These are phyloP conservation scores for Setophaga coronata DNA, from an alignment of 2,113 vertebrate species.

Conservation along the genomic window DNA sequence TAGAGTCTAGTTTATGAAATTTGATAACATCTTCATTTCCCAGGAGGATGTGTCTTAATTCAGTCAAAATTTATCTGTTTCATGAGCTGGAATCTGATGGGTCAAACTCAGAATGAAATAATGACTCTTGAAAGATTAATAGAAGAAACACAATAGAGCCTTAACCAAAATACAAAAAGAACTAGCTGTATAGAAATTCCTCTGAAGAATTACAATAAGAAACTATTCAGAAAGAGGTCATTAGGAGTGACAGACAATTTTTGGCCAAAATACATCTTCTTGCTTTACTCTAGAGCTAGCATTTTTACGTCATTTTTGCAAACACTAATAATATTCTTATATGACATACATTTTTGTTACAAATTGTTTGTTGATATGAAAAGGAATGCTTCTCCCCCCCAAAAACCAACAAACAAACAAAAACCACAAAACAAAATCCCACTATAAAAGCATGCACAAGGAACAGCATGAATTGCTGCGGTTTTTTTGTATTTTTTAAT, in stretches of 20 bases:
- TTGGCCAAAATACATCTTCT: background rate
- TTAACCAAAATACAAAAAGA: background rate
- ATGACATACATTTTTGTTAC: background rate
- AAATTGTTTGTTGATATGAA: background rate
- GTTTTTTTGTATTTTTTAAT: background rate
- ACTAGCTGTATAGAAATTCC: background rate
- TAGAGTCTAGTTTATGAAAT: background rate
- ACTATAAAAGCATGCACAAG: background rate
- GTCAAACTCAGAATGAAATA: background rate
- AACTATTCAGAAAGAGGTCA: background rate
- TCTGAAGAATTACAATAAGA: background rate
- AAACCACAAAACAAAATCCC: background rate
- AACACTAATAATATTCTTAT: background rate
- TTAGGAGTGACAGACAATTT: background rate
- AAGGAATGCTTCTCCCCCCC: accelerated
- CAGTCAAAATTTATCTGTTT: slow-evolving; percentile 15
- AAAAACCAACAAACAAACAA: background rate
- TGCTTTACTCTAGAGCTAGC: background rate
- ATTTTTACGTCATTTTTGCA: background rate
- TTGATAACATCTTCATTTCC: slow-evolving; percentile 20
- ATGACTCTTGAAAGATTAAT: slow-evolving; percentile 24
- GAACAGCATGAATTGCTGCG: background rate
- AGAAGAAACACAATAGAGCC: background rate
- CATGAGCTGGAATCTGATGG: background rate
- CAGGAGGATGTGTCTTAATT: background rate